Percentiles rank a stretch among this genome's conserved stretches.
Conservation (phyloP, 2,888 invertebrate species). For the Chalcosyrphus nemorum region DNA sequence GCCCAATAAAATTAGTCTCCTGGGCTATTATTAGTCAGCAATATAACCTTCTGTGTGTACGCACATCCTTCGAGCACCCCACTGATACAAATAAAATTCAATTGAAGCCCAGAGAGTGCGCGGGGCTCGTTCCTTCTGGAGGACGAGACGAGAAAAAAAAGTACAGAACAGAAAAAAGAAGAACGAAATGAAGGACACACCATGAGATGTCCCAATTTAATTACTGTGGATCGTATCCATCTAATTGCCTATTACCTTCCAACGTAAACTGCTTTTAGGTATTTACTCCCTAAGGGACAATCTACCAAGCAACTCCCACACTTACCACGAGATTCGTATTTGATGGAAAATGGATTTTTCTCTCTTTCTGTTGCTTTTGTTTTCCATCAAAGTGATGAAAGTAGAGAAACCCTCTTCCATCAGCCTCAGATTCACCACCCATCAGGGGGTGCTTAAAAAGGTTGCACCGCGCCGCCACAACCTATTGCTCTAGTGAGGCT, state of each 20-base stretch:
- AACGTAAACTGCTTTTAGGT: slow-evolving; percentile 73
- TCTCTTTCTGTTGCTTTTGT: slow-evolving; percentile 19
- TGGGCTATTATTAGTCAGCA: slow-evolving; percentile 67
- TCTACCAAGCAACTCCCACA: slow-evolving; percentile 31
- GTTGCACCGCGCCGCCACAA: slow-evolving; percentile 37
- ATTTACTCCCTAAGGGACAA: slow-evolving; percentile 67
- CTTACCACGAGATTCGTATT: slow-evolving; percentile 35
- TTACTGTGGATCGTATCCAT: slow-evolving; percentile 81
- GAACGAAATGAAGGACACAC: slow-evolving; percentile 72
- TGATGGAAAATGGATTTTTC: slow-evolving; percentile 58
- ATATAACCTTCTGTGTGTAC: slow-evolving; percentile 58
- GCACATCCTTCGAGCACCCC: slow-evolving; percentile 34
- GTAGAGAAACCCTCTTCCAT: slow-evolving; percentile 14
- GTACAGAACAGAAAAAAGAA: not conserved
- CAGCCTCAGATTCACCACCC: slow-evolving; percentile 37
- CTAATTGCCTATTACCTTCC: slow-evolving; percentile 81
- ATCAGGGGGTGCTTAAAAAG: slow-evolving; percentile 38
- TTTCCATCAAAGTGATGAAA: slow-evolving; percentile 68
- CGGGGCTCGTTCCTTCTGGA: not conserved
- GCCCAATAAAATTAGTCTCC: slow-evolving; percentile 67
- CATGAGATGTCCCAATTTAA: slow-evolving; percentile 80
- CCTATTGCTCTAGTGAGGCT: slow-evolving; percentile 12
- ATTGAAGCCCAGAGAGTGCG: slow-evolving; percentile 59
- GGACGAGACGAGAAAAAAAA: slow-evolving; percentile 37
- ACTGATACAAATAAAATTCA: slow-evolving; percentile 61